Evolutionary conservation across 2,113 vertebrate genomes (phyloP).

Genomic region (Oxyruncus cristatus): DNA sequence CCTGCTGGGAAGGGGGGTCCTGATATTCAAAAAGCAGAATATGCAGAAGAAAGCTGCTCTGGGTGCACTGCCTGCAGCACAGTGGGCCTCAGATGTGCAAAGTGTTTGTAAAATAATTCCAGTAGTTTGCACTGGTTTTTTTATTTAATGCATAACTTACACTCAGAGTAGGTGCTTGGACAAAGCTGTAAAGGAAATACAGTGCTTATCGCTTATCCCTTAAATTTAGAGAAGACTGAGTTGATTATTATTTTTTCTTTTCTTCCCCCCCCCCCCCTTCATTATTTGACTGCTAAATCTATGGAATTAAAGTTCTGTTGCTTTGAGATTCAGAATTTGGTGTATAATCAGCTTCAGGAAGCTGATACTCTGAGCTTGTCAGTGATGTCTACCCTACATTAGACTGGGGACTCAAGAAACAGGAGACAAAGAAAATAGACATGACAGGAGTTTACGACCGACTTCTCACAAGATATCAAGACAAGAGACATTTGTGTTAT

Average conservation of each 20-base stretch:
- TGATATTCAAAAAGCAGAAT: not conserved
- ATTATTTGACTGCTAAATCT: not conserved
- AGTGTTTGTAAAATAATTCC: not conserved
- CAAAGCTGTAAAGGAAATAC: not conserved
- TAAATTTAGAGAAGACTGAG: not conserved
- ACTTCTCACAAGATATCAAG: not conserved
- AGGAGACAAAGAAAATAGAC: conserved; percentile 8
- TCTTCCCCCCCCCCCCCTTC: fast-evolving
- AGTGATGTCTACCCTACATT: not conserved
- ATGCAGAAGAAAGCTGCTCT: not conserved
- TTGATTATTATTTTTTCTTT: not conserved
- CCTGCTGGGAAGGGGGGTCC: not conserved
- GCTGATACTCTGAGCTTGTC: not conserved
- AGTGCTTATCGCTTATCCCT: not conserved
- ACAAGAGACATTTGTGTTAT: not conserved
- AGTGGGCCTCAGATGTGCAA: not conserved
- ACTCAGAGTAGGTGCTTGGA: not conserved
- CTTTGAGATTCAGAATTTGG: not conserved
- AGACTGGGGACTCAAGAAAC: not conserved
- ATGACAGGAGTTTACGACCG: not conserved
- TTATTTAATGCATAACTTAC: not conserved
- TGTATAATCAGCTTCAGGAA: not conserved
- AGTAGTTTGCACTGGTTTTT: not conserved
- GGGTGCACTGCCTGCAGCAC: not conserved
- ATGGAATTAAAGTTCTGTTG: not conserved